Evolutionary conservation across 1,140 invertebrate genomes (phyloP).

Genomic region (Ericerus pela): DNA sequence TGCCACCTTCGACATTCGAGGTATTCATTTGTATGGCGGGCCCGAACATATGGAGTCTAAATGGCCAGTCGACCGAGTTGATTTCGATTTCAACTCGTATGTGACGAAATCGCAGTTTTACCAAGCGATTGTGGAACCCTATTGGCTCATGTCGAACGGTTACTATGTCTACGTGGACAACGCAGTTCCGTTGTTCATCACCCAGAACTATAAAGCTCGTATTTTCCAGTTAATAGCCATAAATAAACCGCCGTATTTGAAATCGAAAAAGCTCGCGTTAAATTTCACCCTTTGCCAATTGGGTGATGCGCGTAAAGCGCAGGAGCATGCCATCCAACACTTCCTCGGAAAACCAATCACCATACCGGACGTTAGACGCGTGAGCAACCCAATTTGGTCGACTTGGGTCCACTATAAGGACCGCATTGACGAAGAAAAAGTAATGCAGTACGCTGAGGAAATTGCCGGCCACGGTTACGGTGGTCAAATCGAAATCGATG

Average conservation of each 20-base stretch:
- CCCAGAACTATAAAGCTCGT: not conserved
- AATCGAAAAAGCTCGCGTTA: not conserved
- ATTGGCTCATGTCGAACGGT: slow-evolving; percentile 21
- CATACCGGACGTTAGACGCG: slow-evolving; percentile 51
- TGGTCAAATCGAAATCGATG: slow-evolving; percentile 79
- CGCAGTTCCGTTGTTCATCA: slow-evolving; percentile 18
- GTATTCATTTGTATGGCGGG: not conserved
- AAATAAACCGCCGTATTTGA: not conserved
- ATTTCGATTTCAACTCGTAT: not conserved
- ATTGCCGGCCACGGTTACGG: slow-evolving; percentile 55
- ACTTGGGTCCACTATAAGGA: slow-evolving; percentile 71
- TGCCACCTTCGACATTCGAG: not conserved
- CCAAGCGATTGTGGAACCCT: slow-evolving; percentile 19
- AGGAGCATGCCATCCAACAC: not conserved
- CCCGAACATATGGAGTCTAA: not conserved
- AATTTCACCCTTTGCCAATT: slow-evolving; percentile 9
- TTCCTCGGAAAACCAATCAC: slow-evolving; percentile 3
- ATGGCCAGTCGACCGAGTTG: not conserved
- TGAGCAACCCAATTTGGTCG: slow-evolving; percentile 57
- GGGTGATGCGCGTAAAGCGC: not conserved
- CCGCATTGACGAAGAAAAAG: slow-evolving; percentile 46
- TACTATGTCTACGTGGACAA: slow-evolving; percentile 19
- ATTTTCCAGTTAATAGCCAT: not conserved
- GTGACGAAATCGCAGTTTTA: not conserved
- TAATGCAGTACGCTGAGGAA: slow-evolving; percentile 52